phyloP scores from a whole-genome alignment of 2,797 vertebrate genomes.

The Tangara arthus region DNA sequence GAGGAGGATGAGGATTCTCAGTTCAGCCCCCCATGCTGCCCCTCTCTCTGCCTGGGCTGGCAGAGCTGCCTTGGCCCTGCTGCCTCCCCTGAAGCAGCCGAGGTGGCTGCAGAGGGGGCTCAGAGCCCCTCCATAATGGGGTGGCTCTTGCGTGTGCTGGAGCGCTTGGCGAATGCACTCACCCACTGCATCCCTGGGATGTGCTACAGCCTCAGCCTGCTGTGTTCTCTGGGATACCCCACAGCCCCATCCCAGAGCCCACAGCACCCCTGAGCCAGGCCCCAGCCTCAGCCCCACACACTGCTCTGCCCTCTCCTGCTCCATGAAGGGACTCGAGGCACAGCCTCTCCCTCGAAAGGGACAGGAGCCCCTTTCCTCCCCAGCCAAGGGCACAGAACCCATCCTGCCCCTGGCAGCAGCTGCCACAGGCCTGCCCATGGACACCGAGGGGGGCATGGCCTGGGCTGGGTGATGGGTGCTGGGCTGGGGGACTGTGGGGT shows the following conservation, averaged over 20 bases:
- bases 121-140: fast-evolving
- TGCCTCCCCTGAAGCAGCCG: background rate
- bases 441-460: fast-evolving
- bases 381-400: background rate
- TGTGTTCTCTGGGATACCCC: background rate
- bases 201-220: background rate
- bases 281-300: fast-evolving
- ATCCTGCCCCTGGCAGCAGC: background rate
- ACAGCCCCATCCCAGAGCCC: background rate
- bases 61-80: background rate
- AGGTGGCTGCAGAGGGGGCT: background rate
- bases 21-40: background rate
- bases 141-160: background rate
- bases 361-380: background rate
- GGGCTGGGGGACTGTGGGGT: background rate
- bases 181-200: background rate
- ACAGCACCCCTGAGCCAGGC: fast-evolving
- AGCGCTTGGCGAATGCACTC: fast-evolving
- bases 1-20: background rate
- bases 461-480: background rate
- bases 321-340: background rate
- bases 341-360: too few relatives aligned
- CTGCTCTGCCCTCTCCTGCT: fast-evolving
- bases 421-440: background rate
- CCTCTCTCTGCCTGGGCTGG: background rate